Evolutionary conservation across 2,888 invertebrate species (phyloP).

Genomic region (Dynastes tityus): DNA sequence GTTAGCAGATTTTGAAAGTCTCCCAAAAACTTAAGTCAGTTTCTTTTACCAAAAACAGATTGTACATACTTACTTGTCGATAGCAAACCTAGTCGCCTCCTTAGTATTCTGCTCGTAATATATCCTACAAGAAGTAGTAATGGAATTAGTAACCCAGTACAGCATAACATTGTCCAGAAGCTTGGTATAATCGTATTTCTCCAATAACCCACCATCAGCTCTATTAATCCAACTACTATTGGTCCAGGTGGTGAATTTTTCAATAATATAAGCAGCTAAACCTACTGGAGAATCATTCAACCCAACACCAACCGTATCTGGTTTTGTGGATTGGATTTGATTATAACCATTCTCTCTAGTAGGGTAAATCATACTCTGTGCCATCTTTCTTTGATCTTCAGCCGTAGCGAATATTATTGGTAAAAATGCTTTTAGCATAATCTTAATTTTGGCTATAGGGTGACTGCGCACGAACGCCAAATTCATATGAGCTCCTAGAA

Average conservation of each 20-base stretch:
- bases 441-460: conserved; percentile 50
- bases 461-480: conserved; percentile 56
- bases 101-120: conserved; percentile 77
- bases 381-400: conserved; percentile 70
- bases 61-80: conserved; percentile 54
- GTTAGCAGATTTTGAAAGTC: no score
- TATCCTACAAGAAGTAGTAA: conserved; percentile 82
- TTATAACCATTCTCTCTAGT: conserved; percentile 75
- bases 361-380: background rate
- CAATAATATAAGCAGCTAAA: conserved; percentile 88
- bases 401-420: conserved; percentile 67
- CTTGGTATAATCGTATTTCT: conserved; percentile 80
- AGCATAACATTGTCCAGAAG: conserved; percentile 85
- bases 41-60: background rate
- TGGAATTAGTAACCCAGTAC: conserved; percentile 83
- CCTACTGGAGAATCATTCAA: conserved; percentile 84
- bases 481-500: conserved; percentile 72
- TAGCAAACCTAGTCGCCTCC: conserved; percentile 49
- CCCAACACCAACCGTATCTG: conserved; percentile 84
- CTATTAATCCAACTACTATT: conserved; percentile 69
- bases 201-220: conserved; percentile 78
- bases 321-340: conserved; percentile 90
- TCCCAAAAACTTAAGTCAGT: no score
- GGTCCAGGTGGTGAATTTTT: conserved; percentile 87
- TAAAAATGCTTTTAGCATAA: conserved; percentile 51